Conservation (phyloP, 2,113 vertebrate species). For the Leucopternis melanops region DNA sequence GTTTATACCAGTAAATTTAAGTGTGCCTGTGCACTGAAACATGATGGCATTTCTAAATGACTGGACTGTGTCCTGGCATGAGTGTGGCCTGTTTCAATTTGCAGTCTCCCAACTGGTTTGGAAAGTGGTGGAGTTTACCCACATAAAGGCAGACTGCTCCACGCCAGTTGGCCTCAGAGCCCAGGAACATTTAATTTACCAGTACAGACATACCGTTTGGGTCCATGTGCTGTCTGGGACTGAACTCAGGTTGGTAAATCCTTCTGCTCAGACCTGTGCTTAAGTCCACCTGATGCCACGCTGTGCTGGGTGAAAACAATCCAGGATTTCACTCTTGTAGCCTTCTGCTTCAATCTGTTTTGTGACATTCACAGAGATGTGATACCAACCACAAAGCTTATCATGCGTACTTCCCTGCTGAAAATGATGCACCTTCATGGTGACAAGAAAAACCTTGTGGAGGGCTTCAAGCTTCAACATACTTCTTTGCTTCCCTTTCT, state of each 20-base stretch:
- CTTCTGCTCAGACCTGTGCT: not conserved
- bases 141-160: not conserved
- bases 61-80: not conserved
- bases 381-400: not conserved
- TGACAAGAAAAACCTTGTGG: not conserved
- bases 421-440: not conserved
- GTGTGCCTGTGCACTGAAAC: not conserved
- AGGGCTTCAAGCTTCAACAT: not conserved
- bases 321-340: not conserved
- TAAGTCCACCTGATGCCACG: not conserved
- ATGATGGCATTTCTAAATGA: not conserved
- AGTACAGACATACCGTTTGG: not conserved
- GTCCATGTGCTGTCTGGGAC: not conserved
- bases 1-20: not conserved
- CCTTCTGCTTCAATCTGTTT: not conserved
- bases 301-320: not conserved
- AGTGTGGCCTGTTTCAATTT: not conserved
- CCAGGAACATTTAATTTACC: not conserved
- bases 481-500: not conserved
- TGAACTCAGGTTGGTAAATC: not conserved
- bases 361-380: not conserved
- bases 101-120: not conserved
- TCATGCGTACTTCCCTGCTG: not conserved
- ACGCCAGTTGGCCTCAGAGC: not conserved
- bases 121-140: not conserved